Percentiles rank a stretch among this genome's conserved stretches.
These are phyloP conservation scores for Willisornis vidua DNA, from an alignment of 2,113 vertebrate genomes.

Conservation along the genomic window DNA sequence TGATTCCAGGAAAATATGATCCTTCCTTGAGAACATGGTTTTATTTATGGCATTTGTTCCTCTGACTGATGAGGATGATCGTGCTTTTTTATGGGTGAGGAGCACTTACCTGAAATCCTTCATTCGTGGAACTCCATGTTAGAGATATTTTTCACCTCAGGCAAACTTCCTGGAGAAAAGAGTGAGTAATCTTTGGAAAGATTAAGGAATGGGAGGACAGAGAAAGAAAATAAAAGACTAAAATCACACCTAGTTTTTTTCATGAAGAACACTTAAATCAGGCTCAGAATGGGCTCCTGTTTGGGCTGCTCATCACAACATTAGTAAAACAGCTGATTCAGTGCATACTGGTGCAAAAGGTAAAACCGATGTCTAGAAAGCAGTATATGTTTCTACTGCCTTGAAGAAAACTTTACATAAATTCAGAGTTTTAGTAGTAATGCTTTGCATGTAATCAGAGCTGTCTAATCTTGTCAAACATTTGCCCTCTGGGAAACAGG, in stretches of 20 bases:
- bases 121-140: not conserved
- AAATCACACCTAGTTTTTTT: not conserved
- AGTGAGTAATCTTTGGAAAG: not conserved
- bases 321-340: not conserved
- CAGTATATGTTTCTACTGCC: not conserved
- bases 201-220: not conserved
- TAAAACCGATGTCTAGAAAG: not conserved
- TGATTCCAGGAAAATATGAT: not conserved
- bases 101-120: not conserved
- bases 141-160: not conserved
- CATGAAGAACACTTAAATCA: not conserved
- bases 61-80: not conserved
- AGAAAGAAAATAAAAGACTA: not conserved
- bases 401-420: not conserved
- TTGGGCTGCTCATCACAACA: not conserved
- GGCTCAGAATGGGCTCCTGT: not conserved
- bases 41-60: not conserved
- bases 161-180: not conserved
- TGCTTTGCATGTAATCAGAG: not conserved
- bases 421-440: not conserved
- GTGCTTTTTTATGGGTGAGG: not conserved
- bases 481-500: conserved; percentile 5
- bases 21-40: not conserved
- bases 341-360: not conserved
- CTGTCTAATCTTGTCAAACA: not conserved